Percentiles rank a stretch among this genome's conserved stretches.
Conservation (phyloP, 2,113 vertebrate genomes). For the Mustelus asterias region DNA sequence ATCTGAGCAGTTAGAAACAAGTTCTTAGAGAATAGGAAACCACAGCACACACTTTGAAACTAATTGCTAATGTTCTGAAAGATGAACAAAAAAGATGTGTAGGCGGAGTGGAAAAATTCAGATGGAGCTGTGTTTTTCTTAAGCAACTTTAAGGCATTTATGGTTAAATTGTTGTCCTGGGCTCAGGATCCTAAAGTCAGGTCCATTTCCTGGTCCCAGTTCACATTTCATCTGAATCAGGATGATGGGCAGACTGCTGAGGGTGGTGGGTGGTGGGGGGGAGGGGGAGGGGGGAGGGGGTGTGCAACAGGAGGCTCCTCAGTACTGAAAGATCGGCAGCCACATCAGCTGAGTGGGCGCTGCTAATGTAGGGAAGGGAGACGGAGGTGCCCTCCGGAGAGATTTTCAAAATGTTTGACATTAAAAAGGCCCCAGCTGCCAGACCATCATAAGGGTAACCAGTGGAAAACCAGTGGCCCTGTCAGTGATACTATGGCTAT, state of each 20-base stretch:
- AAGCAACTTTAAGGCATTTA: background rate
- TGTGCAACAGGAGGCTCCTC: no score
- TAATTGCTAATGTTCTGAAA: background rate
- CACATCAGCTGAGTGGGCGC: no score
- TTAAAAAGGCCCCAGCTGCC: background rate
- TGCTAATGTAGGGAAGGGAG: background rate
- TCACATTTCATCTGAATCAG: background rate
- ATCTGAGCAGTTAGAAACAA: background rate
- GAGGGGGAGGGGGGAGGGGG: no score
- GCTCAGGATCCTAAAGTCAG: background rate
- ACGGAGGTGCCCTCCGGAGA: background rate
- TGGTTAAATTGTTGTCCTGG: no score
- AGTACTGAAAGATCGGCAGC: no score
- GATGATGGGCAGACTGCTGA: background rate
- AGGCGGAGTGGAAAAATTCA: background rate
- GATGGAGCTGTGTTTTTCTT: background rate
- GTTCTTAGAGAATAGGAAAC: background rate
- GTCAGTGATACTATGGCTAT: no score
- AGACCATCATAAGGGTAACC: no score
- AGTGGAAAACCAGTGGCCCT: no score
- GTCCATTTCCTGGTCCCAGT: background rate
- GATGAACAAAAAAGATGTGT: background rate
- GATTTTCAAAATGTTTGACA: background rate
- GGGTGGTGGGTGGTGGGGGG: no score
- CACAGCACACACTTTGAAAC: background rate